Percentiles rank a stretch among this genome's conserved stretches.
Evolutionary conservation across 64 coral and sea anemone species (phyloP).

Genomic region (Astreopora myriophthalma): DNA sequence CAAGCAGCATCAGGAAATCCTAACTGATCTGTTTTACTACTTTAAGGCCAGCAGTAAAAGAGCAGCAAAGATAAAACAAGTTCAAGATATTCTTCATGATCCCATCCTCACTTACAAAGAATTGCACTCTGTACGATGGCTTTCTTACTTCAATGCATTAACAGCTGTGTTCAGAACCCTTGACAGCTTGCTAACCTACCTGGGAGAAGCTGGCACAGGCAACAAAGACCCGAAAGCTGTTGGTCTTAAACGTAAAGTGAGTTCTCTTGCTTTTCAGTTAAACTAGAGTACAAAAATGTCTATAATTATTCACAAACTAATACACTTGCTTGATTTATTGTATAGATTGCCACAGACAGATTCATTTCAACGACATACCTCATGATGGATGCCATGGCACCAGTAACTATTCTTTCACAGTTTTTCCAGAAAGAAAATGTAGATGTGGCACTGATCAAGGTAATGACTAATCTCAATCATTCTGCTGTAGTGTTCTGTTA

Average conservation of each 20-base stretch:
- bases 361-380: neutral
- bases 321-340: neutral
- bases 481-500: no score
- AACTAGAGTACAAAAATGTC: no score
- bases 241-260: neutral
- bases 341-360: neutral
- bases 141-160: neutral
- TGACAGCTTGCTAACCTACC: neutral
- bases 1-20: slow-evolving; percentile 14
- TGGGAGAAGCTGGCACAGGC: neutral
- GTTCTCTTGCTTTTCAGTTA: neutral
- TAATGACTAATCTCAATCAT: neutral
- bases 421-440: neutral
- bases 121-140: neutral
- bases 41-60: slow-evolving; percentile 20
- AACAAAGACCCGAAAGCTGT: neutral
- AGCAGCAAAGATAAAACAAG: neutral
- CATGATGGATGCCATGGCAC: neutral
- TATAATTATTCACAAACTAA: neutral
- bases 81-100: neutral
- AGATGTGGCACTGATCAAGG: neutral
- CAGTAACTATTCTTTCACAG: neutral
- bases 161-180: neutral
- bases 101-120: neutral
- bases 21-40: slow-evolving; percentile 55